These are phyloP conservation scores for Timandra comae DNA, from an alignment of 2,888 invertebrate genomes.

Conservation along the genomic window DNA sequence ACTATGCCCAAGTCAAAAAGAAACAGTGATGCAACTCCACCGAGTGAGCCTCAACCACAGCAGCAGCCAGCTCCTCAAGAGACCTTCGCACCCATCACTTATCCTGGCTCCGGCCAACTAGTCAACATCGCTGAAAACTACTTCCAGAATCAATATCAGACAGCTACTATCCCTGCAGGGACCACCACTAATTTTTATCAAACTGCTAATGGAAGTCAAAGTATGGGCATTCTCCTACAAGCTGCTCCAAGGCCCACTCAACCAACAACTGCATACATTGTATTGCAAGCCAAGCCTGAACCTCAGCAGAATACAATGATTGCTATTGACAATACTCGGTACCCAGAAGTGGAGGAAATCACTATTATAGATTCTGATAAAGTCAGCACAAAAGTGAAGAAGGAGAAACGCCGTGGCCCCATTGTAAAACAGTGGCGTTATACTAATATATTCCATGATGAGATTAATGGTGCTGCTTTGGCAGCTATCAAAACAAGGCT, in stretches of 20 bases:
- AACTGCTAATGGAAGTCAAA: slow-evolving; percentile 55
- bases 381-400: slow-evolving; percentile 51
- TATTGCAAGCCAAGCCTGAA: slow-evolving; percentile 62
- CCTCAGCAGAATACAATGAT: slow-evolving; percentile 48
- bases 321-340: slow-evolving; percentile 41
- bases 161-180: slow-evolving; percentile 48
- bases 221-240: slow-evolving; percentile 66
- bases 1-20: slow-evolving; percentile 70
- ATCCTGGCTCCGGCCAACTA: slow-evolving; percentile 66
- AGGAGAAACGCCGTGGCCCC: slow-evolving; percentile 62
- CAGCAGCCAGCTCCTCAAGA: slow-evolving; percentile 44
- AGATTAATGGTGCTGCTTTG: slow-evolving; percentile 70
- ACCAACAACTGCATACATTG: slow-evolving; percentile 60
- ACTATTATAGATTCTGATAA: slow-evolving; percentile 35
- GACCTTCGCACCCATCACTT: slow-evolving; percentile 50
- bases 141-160: slow-evolving; percentile 69
- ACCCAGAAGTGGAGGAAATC: slow-evolving; percentile 34
- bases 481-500: slow-evolving; percentile 72
- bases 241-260: slow-evolving; percentile 54
- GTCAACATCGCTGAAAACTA: slow-evolving; percentile 72
- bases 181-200: slow-evolving; percentile 64
- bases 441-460: slow-evolving; percentile 75
- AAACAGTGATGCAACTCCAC: slow-evolving; percentile 41
- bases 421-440: slow-evolving; percentile 76
- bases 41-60: slow-evolving; percentile 29